Base-by-base conservation (phyloP, 2,797 vertebrate species). In the Heterohyrax brucei region DNA sequence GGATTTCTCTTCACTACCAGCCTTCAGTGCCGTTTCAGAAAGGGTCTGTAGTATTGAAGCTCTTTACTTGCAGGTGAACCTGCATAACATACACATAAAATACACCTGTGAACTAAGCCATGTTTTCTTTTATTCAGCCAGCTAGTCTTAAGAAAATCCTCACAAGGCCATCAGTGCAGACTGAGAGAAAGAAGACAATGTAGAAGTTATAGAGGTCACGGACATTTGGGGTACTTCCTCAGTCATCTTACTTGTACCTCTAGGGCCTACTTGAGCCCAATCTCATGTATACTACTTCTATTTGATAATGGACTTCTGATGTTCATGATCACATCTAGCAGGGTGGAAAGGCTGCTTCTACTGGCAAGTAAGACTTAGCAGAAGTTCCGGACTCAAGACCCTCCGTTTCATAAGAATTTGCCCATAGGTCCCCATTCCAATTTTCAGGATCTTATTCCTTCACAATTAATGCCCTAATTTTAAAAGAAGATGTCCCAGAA, bases 371-470 rank as follows among this genome's bases (percentile, higher is more conserved):
- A 64, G 72, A 56, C 26, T 53, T n/a, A 48, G 14, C 4, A 78
- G 62, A 94, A 24, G 82, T 56, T 64, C 80, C 73, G 39, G 10
- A 26, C 21, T 70, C 2, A 30, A 26, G 21, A 0, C 28, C 9
- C 7, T 68, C 24, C 14, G 4, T 21, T 86, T 89, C 62, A 64
- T 16, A 46, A 76, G 48, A 30, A 39, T 77, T 61, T 93, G 61
- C 59, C 62, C 53, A 6, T 92, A 18, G 33, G 18, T 75, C 21
- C 16, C 53, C 30, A 50, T 80, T 77, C 39, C 21, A 85, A 14
- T 46, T 46, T 93, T 90, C 13, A 30, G 46, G 30, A 46, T 95
- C 19, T 14, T 2, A 28, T 64, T 87, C 91, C 61, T 93, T 86
- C 61, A 50, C 48, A 56, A 18, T 6, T 14, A 64, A 53, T 53